A percentile compares a stretch with the other conserved stretches of the same genome.
Evolutionary conservation across 2,888 invertebrate genomes (phyloP).

Genomic region (Metellina segmentata): DNA sequence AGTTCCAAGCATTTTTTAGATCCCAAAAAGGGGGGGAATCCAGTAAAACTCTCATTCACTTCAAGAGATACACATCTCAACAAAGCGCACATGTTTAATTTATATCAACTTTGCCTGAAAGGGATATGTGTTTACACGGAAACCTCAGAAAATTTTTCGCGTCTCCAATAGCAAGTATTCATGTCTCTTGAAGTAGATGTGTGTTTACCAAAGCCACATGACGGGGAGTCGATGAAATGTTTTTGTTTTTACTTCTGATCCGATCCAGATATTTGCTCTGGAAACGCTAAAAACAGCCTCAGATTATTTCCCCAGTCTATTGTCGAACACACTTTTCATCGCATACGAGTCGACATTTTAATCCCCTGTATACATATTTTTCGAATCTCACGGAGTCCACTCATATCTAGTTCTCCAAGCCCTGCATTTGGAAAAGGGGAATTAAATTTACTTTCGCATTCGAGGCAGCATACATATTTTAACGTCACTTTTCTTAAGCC

Average conservation of each 20-base stretch:
- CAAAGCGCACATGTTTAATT: too few species aligned
- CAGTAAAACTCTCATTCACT: too few species aligned
- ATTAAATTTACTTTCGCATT: slow-evolving; percentile 35
- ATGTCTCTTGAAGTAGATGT: too few species aligned
- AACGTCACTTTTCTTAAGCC: slow-evolving; percentile 24
- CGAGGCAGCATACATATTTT: slow-evolving; percentile 24
- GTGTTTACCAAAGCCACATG: too few species aligned
- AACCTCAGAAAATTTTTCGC: too few species aligned
- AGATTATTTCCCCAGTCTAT: not conserved
- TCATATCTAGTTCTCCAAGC: slow-evolving; percentile 8
- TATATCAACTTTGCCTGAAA: too few species aligned
- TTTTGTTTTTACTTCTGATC: not conserved
- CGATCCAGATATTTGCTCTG: not conserved
- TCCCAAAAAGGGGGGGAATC: too few species aligned
- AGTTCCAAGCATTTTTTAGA: too few species aligned
- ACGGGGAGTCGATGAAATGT: too few species aligned
- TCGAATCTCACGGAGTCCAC: not conserved
- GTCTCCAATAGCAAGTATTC: too few species aligned
- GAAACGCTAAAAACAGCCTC: not conserved
- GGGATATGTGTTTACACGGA: too few species aligned
- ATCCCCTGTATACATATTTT: slow-evolving; percentile 4
- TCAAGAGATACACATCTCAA: too few species aligned
- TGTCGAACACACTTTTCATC: not conserved
- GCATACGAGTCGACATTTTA: not conserved
- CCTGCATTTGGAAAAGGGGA: not conserved